Base-by-base conservation (phyloP, 30 jellyfish, hydroid and myxozoan genomes). In the Catostylus mosaicus region DNA sequence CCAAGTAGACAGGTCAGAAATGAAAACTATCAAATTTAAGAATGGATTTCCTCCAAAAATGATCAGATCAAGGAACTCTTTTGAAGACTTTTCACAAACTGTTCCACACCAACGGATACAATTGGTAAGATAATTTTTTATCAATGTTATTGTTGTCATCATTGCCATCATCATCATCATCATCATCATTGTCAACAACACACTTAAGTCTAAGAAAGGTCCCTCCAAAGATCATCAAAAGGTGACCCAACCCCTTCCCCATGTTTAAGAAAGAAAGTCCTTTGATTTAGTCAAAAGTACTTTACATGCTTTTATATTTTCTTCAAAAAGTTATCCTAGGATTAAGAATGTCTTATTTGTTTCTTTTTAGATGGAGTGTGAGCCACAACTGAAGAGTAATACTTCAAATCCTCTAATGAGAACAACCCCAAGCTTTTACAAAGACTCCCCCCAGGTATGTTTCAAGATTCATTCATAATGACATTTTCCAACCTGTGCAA, bases 1-100 rank as follows among this genome's bases (percentile, higher is more conserved):
- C 11, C 77, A 68, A 51, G 86, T 82, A n/a, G 92, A 82, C 29
- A 69, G 67, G 27, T 68, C 92, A 8, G 59, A 82, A 46, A 68
- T 83, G 10, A 69, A 48, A 46, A 82, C 92, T 23, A 59, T 82
- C 51, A 82, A 56, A 47, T 82, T 82, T 63, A 82, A 82, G 70
- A 82, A 82, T 70, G 92, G 92, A 46, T 68, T 82, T 82, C 92
- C 92, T 3, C 92, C 92, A 69, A 82, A 82, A 63, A 57, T 82
- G n/a, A 70, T 82, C 29, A 82, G 78, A 38, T 51, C 92, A 29
- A 69, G 82, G 40, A 64, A 38, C 26, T 82, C 77, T 14, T 30
- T 68, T 38, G 80, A 60, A 6, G 78, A 81, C 23, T 20, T 23
- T 6, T 66, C 56, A 16, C 29, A 35, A 36, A 3, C 71, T 7